phyloP scores from a whole-genome alignment of 2,113 vertebrate species.

The Hypomesus transpacificus region DNA sequence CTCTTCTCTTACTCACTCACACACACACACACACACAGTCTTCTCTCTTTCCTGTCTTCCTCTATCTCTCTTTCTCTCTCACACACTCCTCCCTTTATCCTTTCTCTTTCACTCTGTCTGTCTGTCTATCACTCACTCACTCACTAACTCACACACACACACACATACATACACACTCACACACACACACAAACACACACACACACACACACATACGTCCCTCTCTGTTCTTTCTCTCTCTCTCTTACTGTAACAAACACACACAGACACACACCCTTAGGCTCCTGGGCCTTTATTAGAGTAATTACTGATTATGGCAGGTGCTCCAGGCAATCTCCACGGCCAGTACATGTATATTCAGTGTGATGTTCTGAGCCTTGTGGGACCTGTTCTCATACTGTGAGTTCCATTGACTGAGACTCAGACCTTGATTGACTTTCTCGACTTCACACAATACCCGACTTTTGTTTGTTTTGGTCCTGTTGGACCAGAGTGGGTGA shows the following conservation, averaged over 20 bases:
- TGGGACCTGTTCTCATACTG: neutral
- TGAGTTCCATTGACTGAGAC: neutral
- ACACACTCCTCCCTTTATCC: no score
- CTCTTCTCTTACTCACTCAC: no score
- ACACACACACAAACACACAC: no score
- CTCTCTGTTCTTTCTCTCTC: no score
- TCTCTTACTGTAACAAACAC: no score
- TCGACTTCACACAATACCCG: neutral
- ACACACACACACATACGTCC: no score
- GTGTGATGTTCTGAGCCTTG: neutral
- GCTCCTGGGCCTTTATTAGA: neutral
- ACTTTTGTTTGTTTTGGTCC: neutral
- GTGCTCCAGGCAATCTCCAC: conserved; percentile 4
- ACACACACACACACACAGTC: no score
- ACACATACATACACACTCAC: no score
- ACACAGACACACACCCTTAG: neutral
- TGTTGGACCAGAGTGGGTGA: neutral
- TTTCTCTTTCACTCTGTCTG: no score
- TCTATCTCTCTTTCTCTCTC: neutral
- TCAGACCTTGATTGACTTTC: neutral
- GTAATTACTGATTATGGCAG: conserved; percentile 6
- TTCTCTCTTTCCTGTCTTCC: neutral
- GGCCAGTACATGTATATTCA: conserved; percentile 3
- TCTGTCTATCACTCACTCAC: no score
- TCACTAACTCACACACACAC: no score